Evolutionary conservation across 2,888 invertebrate genomes (phyloP).

Genomic region (Lutraria lutraria): DNA sequence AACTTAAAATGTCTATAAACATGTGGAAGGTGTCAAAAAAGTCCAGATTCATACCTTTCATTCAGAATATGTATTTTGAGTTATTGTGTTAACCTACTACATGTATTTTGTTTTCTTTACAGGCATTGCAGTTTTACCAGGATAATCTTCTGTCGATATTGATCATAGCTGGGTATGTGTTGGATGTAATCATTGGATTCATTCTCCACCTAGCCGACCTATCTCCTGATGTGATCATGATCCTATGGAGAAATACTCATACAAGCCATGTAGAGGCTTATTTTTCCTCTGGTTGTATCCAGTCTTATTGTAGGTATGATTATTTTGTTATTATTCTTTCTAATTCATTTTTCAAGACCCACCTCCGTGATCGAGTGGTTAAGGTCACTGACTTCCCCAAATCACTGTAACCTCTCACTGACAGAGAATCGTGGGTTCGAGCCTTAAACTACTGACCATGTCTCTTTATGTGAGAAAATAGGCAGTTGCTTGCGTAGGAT

Average conservation of each 20-base stretch:
- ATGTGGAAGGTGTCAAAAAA: too few species aligned
- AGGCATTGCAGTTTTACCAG: slow-evolving; percentile 77
- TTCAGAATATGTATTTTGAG: too few species aligned
- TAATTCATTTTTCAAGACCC: not conserved
- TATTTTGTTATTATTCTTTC: not conserved
- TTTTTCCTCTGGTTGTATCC: slow-evolving; percentile 90
- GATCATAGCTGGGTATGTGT: slow-evolving; percentile 89
- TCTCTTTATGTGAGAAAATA: too few species aligned
- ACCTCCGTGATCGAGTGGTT: too few species aligned
- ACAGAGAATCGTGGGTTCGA: too few species aligned
- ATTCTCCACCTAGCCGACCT: slow-evolving; percentile 88
- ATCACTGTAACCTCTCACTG: too few species aligned
- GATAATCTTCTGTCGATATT: slow-evolving; percentile 89
- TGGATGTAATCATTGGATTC: slow-evolving; percentile 90
- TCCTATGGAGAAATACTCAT: slow-evolving; percentile 90
- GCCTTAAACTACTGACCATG: too few species aligned
- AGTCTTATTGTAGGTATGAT: slow-evolving; percentile 89
- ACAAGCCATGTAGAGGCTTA: slow-evolving; percentile 91
- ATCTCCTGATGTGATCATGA: slow-evolving; percentile 88
- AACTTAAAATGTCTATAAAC: too few species aligned
- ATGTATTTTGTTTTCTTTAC: slow-evolving; percentile 50
- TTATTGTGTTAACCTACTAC: not conserved
- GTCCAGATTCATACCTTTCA: too few species aligned
- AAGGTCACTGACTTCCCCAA: too few species aligned
- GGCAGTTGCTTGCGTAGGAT: too few species aligned